phyloP scores from a whole-genome alignment of 1,140 invertebrate genomes.

The Papilio polyxenes region DNA sequence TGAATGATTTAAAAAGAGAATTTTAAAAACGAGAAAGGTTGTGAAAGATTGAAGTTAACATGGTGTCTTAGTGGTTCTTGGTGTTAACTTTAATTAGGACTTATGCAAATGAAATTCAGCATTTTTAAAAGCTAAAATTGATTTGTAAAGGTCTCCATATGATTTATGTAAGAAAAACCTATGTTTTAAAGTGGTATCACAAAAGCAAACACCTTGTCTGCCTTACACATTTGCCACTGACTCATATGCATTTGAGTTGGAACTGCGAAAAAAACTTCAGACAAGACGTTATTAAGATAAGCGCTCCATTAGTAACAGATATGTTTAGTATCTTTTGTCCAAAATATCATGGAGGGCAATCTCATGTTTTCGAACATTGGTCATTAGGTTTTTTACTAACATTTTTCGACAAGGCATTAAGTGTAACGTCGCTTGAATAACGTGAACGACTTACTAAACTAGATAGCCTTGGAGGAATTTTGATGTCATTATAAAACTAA shows the following conservation, averaged over 20 bases:
- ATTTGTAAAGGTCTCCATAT: not conserved
- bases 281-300: slow-evolving; percentile 32
- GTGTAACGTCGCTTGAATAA: not conserved
- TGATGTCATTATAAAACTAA: not conserved
- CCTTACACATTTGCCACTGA: slow-evolving; percentile 8
- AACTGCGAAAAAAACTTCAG: slow-evolving; percentile 18
- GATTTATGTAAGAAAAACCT: not conserved
- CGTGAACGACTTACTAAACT: not conserved
- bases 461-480: not conserved
- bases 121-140: no score
- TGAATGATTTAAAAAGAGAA: not conserved
- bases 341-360: not conserved
- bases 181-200: not conserved
- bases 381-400: slow-evolving; percentile 16
- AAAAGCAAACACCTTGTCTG: not conserved
- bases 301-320: slow-evolving; percentile 34
- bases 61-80: no score
- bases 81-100: no score
- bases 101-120: no score
- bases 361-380: slow-evolving; percentile 13
- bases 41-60: no score
- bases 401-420: not conserved
- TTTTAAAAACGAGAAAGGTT: not conserved
- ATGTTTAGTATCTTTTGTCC: slow-evolving; percentile 24
- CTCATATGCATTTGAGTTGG: not conserved